Evolutionary conservation across 2,888 invertebrate genomes (phyloP).

Genomic region (Drosophila austrosaltans): DNA sequence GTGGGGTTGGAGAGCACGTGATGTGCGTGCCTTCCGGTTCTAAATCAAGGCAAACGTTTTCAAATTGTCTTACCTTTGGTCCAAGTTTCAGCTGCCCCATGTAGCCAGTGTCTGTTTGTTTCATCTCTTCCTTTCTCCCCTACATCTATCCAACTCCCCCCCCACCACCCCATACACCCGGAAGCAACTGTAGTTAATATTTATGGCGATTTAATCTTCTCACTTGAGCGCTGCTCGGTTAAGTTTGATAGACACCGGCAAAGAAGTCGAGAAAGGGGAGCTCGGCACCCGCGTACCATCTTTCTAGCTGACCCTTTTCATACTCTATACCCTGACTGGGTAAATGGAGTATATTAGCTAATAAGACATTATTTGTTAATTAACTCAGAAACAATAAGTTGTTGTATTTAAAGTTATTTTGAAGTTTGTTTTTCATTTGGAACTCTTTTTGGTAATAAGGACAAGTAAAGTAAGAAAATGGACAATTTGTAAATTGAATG

Average conservation of each 20-base stretch:
- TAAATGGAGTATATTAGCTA: neutral
- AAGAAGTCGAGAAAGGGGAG: constrained; percentile 20
- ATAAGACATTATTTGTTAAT: neutral
- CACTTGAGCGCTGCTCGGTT: constrained; percentile 76
- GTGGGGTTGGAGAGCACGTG: constrained; percentile 48
- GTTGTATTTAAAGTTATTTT: neutral
- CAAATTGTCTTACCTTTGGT: constrained; percentile 70
- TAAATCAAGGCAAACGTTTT: constrained; percentile 76
- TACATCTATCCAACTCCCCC: neutral
- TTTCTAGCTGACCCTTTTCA: constrained; percentile 13
- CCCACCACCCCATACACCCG: constrained; percentile 17
- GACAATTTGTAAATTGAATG: too few relatives aligned
- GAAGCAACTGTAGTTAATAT: constrained; percentile 78
- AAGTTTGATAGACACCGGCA: constrained; percentile 68
- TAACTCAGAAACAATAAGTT: neutral
- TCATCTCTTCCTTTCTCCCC: neutral
- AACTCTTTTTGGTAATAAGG: too few relatives aligned
- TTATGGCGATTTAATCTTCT: constrained; percentile 80
- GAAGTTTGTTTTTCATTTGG: too few relatives aligned
- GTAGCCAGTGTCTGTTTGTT: neutral
- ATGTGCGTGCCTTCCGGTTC: constrained; percentile 80
- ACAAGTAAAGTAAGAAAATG: too few relatives aligned
- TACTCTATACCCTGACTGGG: neutral
- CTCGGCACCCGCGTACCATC: neutral
- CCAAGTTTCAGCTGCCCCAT: constrained; percentile 25